Evolutionary conservation across 2,797 vertebrate species (phyloP), one percentile per base, ranked within the genome.

Genomic region (Corythornis leucogaster): DNA sequence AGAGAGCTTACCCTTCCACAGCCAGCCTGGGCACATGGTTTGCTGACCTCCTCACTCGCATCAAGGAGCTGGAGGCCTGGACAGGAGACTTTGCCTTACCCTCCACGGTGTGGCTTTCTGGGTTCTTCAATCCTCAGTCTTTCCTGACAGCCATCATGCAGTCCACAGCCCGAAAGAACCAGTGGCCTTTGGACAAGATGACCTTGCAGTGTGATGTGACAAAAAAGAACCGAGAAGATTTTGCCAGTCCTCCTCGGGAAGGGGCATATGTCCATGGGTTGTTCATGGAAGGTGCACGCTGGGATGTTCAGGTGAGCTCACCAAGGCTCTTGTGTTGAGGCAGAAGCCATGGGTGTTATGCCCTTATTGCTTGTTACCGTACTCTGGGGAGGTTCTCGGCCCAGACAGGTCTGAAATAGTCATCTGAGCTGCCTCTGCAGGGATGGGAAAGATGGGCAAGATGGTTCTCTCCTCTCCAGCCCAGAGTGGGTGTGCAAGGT

Each of bases 121-220:
- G 99, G 19, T 98, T 99, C 97, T 99, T 99, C 96, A 99, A 99
- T 93, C 99, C 99, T 0, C 99, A 99, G 97, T 99, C 99, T 67
- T 98, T 99, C 95, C 98, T 99, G 90, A 99, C 99, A 0, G 99
- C 99, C 91, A 98, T 99, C 97, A 99, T 99, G 99, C 99, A 99
- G 97, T 98, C 98, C 9, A 98, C 96, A 28, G 98, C 98, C 4
- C 96, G 97, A 10, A 98, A 97, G 95, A 99, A 99, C 0, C 97
- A 98, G 94, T 99, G 99, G 99, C 99, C 99, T 5, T 97, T 99
- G 88, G 99, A 99, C 97, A 98, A 97, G 89, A 99, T 99, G 99
- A 93, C 96, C 35, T 93, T 99, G 80, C 99, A 99, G 79, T 99
- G 99, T 8, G 99, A 99, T 0, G 98, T 99, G 75, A 99, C 98